Evolutionary conservation across 1,140 invertebrate genomes (phyloP).

Genomic region (Zophobas morio): DNA sequence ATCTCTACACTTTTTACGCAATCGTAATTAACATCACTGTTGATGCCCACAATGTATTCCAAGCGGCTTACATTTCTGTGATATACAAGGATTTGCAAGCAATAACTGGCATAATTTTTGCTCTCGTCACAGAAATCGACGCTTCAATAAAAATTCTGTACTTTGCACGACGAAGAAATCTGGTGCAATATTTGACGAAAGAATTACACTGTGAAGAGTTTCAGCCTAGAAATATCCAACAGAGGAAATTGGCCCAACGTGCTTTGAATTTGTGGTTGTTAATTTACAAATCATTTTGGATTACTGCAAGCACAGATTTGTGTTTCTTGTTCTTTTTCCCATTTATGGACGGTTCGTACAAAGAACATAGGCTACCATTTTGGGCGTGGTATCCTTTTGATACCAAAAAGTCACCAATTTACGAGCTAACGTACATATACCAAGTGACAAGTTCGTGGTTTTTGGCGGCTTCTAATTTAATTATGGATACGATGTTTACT

Average conservation of each 20-base stretch:
- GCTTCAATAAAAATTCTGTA: not conserved
- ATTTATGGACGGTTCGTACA: not conserved
- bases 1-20: no score
- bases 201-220: not conserved
- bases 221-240: not conserved
- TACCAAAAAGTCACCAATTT: not conserved
- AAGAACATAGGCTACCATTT: not conserved
- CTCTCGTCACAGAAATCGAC: not conserved
- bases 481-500: not conserved
- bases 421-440: not conserved
- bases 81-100: no score
- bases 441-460: not conserved
- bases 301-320: not conserved
- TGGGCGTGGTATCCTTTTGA: slow-evolving; percentile 4
- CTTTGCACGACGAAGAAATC: not conserved
- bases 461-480: not conserved
- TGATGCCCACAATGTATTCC: no score
- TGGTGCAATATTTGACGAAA: not conserved
- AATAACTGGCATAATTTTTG: no score
- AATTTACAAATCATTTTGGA: not conserved
- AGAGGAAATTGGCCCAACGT: not conserved
- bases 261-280: slow-evolving; percentile 4
- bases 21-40: no score
- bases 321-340: not conserved
- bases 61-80: no score